A percentile compares a stretch with the other conserved stretches of the same genome.
Evolutionary conservation across 2,888 invertebrate genomes (phyloP).

Genomic region (Apocheima hispidaria): DNA sequence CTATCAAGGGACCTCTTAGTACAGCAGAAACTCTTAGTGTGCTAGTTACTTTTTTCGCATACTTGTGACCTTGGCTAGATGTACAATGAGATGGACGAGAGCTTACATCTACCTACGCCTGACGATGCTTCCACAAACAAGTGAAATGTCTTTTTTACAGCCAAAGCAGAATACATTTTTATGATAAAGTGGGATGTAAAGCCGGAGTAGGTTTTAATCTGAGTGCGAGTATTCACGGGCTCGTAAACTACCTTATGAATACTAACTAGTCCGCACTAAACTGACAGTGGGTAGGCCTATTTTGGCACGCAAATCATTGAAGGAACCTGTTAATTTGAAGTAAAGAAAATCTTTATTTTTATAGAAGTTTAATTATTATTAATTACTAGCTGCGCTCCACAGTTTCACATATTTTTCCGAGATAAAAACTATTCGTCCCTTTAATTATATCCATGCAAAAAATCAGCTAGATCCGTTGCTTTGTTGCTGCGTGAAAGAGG

Average conservation of each 20-base stretch:
- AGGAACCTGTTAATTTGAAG: background rate
- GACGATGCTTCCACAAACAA: conserved; percentile 15
- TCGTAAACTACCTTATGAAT: conserved; percentile 25
- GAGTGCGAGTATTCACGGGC: conserved; percentile 1
- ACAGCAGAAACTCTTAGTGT: no score
- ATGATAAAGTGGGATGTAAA: conserved; percentile 22
- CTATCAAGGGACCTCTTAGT: no score
- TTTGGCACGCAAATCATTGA: background rate
- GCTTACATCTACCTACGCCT: background rate
- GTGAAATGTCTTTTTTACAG: conserved; percentile 25
- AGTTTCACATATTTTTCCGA: background rate
- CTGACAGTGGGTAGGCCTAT: background rate
- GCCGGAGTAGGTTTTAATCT: conserved; percentile 25
- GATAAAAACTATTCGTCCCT: no score
- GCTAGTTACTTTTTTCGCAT: no score
- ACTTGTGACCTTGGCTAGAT: no score
- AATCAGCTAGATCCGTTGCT: no score
- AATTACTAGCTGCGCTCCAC: background rate
- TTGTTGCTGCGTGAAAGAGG: no score
- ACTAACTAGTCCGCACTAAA: conserved; percentile 11
- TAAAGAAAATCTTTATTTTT: background rate
- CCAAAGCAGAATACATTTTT: conserved; percentile 21
- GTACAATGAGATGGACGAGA: no score
- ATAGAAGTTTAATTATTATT: background rate
- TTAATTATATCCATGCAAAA: no score